Evolutionary conservation across 2,797 vertebrate genomes (phyloP).

Genomic region (Crenichthys baileyi): DNA sequence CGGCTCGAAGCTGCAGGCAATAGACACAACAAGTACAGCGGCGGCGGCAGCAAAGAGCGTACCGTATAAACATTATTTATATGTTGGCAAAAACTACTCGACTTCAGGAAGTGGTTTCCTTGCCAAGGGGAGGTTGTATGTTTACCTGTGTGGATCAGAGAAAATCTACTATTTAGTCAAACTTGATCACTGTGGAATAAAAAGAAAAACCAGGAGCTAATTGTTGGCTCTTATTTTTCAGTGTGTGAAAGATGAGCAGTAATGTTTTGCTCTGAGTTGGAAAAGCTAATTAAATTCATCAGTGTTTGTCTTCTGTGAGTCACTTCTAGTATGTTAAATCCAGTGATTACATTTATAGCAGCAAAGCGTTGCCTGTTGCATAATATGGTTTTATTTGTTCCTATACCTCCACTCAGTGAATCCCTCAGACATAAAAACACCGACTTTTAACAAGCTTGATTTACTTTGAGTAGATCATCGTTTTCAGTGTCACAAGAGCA

Average conservation of each 20-base stretch:
- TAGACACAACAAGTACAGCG: too few relatives aligned
- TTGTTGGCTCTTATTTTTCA: neutral
- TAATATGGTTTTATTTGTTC: neutral
- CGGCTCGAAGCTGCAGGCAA: too few relatives aligned
- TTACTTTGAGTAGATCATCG: neutral
- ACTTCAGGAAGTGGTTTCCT: too few relatives aligned
- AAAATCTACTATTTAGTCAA: neutral
- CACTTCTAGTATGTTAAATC: neutral
- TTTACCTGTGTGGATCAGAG: neutral
- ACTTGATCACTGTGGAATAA: neutral
- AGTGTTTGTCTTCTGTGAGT: neutral
- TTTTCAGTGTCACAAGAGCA: neutral
- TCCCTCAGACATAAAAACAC: neutral
- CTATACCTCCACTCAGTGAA: neutral
- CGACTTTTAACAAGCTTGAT: neutral
- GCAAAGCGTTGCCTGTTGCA: neutral
- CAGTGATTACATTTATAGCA: neutral
- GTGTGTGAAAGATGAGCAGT: neutral
- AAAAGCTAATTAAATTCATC: neutral
- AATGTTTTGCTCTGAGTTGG: neutral
- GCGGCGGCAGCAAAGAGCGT: too few relatives aligned
- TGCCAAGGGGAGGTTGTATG: neutral
- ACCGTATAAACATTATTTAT: too few relatives aligned
- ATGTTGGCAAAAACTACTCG: too few relatives aligned
- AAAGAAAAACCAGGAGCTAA: too few relatives aligned